A percentile compares a stretch with the other conserved stretches of the same genome.
These are phyloP conservation scores for Charina bottae DNA, from an alignment of 2,113 vertebrate genomes.

Conservation along the genomic window DNA sequence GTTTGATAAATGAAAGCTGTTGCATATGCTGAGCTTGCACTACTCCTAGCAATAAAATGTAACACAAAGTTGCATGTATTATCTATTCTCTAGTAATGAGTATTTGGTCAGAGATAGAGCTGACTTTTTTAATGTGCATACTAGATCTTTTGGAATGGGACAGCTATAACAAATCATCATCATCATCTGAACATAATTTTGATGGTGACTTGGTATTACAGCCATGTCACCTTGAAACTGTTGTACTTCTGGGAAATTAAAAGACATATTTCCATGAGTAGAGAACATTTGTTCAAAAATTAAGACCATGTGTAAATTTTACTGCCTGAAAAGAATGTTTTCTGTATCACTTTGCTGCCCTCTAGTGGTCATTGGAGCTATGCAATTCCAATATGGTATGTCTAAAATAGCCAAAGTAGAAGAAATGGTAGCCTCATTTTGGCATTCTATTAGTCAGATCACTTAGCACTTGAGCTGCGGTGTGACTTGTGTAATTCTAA, in stretches of 20 bases:
- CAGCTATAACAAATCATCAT: neutral
- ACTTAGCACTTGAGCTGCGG: neutral
- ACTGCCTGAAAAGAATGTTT: neutral
- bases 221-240: constrained; percentile 40
- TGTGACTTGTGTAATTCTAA: neutral
- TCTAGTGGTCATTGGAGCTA: neutral
- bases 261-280: too few relatives aligned
- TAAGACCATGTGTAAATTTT: neutral
- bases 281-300: neutral
- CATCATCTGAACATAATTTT: neutral
- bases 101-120: neutral
- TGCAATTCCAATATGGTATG: neutral
- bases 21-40: neutral
- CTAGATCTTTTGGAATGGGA: neutral
- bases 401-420: neutral
- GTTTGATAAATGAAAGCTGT: neutral
- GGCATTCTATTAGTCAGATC: neutral
- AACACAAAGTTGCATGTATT: neutral
- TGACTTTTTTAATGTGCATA: neutral
- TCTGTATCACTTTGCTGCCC: neutral
- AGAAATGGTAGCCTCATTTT: neutral
- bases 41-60: neutral
- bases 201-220: constrained; percentile 23
- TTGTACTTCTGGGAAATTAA: constrained; percentile 4
- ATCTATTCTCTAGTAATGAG: neutral